These are phyloP conservation scores for Parazoanthus swiftii DNA, from an alignment of 92 coral and sea anemone species.

Conservation along the genomic window DNA sequence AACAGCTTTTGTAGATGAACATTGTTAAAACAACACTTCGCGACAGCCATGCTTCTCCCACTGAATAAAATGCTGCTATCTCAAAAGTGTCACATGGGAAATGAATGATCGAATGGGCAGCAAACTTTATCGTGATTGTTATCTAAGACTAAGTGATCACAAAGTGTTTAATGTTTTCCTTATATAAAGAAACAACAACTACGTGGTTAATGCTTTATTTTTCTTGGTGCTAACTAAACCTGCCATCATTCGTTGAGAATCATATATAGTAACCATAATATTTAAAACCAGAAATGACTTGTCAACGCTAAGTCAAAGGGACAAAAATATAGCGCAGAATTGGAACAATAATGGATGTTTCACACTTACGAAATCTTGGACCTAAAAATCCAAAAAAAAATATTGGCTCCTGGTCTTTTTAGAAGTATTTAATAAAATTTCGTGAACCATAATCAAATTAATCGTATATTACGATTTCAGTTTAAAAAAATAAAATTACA, in stretches of 20 bases:
- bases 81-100: not conserved
- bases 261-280: not conserved
- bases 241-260: not conserved
- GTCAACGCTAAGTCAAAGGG: not conserved
- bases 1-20: not conserved
- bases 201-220: not conserved
- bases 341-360: not conserved
- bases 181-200: not conserved
- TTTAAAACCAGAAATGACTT: conserved; percentile 1
- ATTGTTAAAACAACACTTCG: no score
- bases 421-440: no score
- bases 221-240: conserved; percentile 1
- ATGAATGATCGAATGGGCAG: not conserved
- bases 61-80: not conserved
- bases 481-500: no score
- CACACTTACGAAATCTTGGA: no score
- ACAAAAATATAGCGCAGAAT: not conserved
- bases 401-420: no score
- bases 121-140: not conserved
- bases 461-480: no score
- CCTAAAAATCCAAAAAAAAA: no score
- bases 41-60: not conserved
- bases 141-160: not conserved
- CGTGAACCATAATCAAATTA: no score
- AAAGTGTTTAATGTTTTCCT: conserved; percentile 9